Evolutionary conservation across 2,113 vertebrate species (phyloP), one percentile per base, ranked within the genome.

Genomic region (Pseudopodoces humilis): DNA sequence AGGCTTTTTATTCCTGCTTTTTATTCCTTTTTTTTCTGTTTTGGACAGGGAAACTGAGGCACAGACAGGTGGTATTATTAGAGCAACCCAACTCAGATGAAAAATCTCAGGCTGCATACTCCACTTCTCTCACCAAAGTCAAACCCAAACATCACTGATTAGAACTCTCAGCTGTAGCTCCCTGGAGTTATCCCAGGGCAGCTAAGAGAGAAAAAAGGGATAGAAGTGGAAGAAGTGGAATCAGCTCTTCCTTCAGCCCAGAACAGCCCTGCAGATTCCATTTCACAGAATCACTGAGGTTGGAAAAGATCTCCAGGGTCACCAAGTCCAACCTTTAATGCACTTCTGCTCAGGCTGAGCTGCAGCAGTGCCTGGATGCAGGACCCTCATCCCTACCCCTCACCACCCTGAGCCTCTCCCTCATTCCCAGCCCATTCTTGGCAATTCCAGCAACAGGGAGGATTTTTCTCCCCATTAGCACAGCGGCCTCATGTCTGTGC

Each of bases 1-100:
- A 23, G 74, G 50, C 0, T 74, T 43, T 43, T 43, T 43, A 43
- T 43, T 43, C 43, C 43, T 43, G 15, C 15, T 43, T 59, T 24
- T 4, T 33, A 30, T 8, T 43, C 74, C 33, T 44, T 31, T 9
- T 15, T 2, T 23, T 14, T 31, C 8, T 5, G 0, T 4, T 8
- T 2, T 8, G 35, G 23, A 18, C 27, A 37, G 67, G 47, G 84
- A 92, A 92, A 80, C 62, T 18, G 53, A 93, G 92, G 76, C 65
- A 88, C 18, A 0, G 33, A 59, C 43, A 27, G 1, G 0, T 2
- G 28, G 0, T 10, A 6, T 9, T n/a, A 11, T 18, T 20, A 8
- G 17, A 81, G 63, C 6, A 49, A 15, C 41, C 15, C 16, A 27
- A 15, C 5, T 10, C 1, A 0, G n/a, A 13, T 44, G 24, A 28